Evolutionary conservation across 1,140 invertebrate species (phyloP).

Genomic region (Hypothenemus hampei): DNA sequence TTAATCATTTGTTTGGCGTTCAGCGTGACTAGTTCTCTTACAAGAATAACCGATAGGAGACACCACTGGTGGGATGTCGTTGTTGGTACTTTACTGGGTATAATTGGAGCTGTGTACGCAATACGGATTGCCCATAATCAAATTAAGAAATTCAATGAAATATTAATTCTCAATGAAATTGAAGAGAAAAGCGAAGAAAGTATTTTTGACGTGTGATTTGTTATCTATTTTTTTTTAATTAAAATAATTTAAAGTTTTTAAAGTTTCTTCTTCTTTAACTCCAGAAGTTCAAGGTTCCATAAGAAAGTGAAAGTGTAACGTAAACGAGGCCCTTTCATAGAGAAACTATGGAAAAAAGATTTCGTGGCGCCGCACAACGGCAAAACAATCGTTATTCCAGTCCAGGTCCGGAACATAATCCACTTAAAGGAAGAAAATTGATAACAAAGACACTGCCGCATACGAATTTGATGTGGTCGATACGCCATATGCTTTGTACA

Average conservation of each 20-base stretch:
- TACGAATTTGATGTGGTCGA: slow-evolving; percentile 35
- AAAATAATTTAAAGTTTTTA: too few relatives aligned
- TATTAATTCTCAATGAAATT: too few relatives aligned
- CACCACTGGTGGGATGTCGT: slow-evolving; percentile 79
- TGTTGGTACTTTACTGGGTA: slow-evolving; percentile 56
- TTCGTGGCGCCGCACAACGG: too few relatives aligned
- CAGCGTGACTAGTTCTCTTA: slow-evolving; percentile 59
- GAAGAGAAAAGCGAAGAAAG: too few relatives aligned
- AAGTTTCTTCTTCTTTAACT: too few relatives aligned
- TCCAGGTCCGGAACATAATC: slow-evolving; percentile 34
- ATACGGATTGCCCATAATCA: slow-evolving; percentile 3
- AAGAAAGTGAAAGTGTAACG: too few relatives aligned
- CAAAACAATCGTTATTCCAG: too few relatives aligned
- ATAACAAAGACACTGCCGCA: slow-evolving; percentile 36
- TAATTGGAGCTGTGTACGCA: slow-evolving; percentile 16
- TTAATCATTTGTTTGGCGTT: slow-evolving; percentile 58
- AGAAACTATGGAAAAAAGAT: too few relatives aligned
- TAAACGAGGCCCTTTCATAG: too few relatives aligned
- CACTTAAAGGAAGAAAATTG: slow-evolving; percentile 33
- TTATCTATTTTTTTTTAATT: too few relatives aligned
- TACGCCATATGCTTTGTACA: slow-evolving; percentile 33
- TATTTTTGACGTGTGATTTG: too few relatives aligned
- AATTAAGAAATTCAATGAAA: slow-evolving; percentile 1
- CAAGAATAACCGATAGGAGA: slow-evolving; percentile 63
- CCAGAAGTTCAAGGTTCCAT: too few relatives aligned